A percentile compares a stretch with the other conserved stretches of the same genome.
Conservation (phyloP, 1,140 invertebrate species). For the Drosophila lini region DNA sequence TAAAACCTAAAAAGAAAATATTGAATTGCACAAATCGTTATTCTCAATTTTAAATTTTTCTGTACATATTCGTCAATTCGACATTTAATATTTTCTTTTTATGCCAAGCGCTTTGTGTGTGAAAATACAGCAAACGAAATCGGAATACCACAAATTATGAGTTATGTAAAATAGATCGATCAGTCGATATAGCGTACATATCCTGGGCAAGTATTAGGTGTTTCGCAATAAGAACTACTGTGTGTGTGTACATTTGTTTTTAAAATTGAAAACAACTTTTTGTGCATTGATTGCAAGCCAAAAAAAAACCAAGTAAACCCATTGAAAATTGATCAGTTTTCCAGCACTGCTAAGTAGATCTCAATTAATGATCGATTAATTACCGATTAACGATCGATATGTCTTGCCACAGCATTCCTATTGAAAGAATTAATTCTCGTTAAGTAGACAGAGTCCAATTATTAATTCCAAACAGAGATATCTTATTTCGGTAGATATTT, state of each 20-base stretch:
- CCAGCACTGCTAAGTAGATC: conserved; percentile 22
- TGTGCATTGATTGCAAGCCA: conserved; percentile 76
- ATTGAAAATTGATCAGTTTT: conserved; percentile 29
- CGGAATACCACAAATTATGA: conserved; percentile 44
- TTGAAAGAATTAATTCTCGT: conserved; percentile 32
- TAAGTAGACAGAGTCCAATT: conserved; percentile 27
- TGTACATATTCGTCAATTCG: conserved; percentile 73
- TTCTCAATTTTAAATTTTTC: conserved; percentile 84
- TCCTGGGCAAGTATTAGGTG: conserved; percentile 61
- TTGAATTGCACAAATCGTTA: conserved; percentile 84
- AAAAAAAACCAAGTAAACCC: conserved; percentile 30
- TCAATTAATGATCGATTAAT: conserved; percentile 20
- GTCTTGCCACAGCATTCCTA: conserved; percentile 17
- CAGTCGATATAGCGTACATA: conserved; percentile 54
- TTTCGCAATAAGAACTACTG: conserved; percentile 23
- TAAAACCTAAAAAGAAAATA: conserved; percentile 68
- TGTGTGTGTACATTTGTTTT: conserved; percentile 81
- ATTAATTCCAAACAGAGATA: conserved; percentile 44
- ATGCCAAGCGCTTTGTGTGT: conserved; percentile 35
- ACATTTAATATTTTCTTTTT: conserved; percentile 82
- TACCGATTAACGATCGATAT: conserved; percentile 13
- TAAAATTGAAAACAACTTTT: conserved; percentile 84
- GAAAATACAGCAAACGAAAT: conserved; percentile 39
- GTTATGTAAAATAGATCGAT: conserved; percentile 36
- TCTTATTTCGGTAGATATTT: conserved; percentile 78